Evolutionary conservation across 2,797 vertebrate genomes (phyloP).

Genomic region (Carduelis carduelis): DNA sequence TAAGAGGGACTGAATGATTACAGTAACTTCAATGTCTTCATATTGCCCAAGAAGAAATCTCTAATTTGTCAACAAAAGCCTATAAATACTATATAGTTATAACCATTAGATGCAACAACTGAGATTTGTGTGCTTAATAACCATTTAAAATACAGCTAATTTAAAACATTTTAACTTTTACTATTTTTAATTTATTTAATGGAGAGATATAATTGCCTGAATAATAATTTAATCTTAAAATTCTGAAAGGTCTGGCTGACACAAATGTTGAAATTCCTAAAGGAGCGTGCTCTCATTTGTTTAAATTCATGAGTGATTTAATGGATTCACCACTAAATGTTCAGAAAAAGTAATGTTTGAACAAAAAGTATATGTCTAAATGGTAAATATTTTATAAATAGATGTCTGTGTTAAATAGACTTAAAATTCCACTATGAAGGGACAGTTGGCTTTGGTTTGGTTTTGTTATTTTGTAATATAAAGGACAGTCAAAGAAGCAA

Average conservation of each 20-base stretch:
- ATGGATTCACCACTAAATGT: not conserved
- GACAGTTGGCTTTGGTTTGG: fast-evolving
- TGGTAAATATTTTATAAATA: not conserved
- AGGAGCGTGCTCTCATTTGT: not conserved
- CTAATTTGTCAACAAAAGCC: not conserved
- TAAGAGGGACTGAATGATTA: not conserved
- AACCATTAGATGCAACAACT: not conserved
- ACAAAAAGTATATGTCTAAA: not conserved
- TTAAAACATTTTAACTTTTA: not conserved
- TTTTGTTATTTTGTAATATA: not conserved
- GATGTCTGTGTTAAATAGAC: not conserved
- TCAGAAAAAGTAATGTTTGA: not conserved
- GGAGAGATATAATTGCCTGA: not conserved
- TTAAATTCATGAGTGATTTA: not conserved
- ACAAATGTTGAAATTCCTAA: not conserved
- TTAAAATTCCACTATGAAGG: not conserved
- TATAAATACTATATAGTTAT: not conserved
- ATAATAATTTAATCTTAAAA: not conserved
- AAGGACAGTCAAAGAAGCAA: not conserved
- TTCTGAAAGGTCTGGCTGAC: not conserved
- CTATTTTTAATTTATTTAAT: not conserved
- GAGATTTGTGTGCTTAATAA: not conserved
- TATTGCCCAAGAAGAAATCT: not conserved
- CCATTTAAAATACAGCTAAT: not conserved
- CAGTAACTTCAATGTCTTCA: not conserved